phyloP scores from a whole-genome alignment of 2,113 vertebrate genomes.

The Alligator mississippiensis region DNA sequence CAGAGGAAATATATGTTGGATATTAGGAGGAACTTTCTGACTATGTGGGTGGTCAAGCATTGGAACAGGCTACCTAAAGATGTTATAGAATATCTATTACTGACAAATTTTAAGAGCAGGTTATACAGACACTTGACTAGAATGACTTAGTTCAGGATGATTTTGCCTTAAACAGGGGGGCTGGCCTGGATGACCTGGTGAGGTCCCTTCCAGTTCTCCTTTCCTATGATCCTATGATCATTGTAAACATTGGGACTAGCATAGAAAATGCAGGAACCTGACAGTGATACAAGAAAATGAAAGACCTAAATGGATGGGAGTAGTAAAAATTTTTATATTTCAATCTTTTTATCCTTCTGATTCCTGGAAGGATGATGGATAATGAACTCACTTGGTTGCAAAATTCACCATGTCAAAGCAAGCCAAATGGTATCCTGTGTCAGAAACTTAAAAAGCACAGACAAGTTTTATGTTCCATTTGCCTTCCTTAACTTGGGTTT shows the following conservation, averaged over 20 bases:
- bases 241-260: background rate
- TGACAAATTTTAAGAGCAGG: no score
- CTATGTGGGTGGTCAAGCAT: no score
- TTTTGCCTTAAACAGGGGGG: no score
- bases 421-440: background rate
- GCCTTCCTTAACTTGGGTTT: constrained; percentile 19
- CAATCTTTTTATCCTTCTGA: background rate
- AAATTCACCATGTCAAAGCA: background rate
- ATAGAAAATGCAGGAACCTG: constrained; percentile 54
- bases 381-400: background rate
- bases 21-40: no score
- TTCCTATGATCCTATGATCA: background rate
- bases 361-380: background rate
- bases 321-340: background rate
- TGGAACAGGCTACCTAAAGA: no score
- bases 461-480: background rate
- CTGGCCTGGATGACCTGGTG: no score
- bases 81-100: no score
- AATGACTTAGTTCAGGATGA: no score
- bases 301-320: constrained; percentile 4
- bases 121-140: no score
- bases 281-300: constrained; percentile 27
- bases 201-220: no score
- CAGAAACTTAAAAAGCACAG: constrained; percentile 10
- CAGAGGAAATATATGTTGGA: no score